phyloP scores from a whole-genome alignment of 2,113 vertebrate species.

The Engystomops pustulosus region DNA sequence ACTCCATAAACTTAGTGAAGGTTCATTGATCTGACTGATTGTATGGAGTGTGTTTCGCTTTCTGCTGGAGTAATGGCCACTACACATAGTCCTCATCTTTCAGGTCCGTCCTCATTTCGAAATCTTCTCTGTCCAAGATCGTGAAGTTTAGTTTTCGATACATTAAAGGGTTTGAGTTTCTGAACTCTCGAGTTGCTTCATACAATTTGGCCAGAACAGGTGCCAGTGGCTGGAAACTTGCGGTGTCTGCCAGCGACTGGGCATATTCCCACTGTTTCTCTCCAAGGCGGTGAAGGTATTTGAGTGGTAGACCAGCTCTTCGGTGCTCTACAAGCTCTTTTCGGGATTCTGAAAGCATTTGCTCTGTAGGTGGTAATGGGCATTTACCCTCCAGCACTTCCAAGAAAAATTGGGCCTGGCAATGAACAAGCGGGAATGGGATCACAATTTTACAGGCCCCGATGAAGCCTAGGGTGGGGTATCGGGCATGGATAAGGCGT shows the following conservation, averaged over 20 bases:
- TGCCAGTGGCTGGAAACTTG: constrained; percentile 65
- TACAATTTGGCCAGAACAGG: constrained; percentile 66
- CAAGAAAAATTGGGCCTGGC: constrained; percentile 74
- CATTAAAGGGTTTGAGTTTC: constrained; percentile 61
- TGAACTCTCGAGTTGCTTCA: constrained; percentile 63
- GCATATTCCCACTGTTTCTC: constrained; percentile 70
- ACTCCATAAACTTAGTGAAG: background rate
- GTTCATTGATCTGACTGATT: background rate
- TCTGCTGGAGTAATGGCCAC: background rate
- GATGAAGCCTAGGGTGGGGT: constrained; percentile 77
- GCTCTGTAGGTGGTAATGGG: constrained; percentile 62
- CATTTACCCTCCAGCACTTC: constrained; percentile 68
- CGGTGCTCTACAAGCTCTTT: constrained; percentile 59
- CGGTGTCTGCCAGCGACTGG: constrained; percentile 65
- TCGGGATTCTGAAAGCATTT: constrained; percentile 68
- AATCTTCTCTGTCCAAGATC: constrained; percentile 64
- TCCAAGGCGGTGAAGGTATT: constrained; percentile 68
- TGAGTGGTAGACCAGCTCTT: constrained; percentile 60
- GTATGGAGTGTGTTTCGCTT: background rate
- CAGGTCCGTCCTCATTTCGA: constrained; percentile 41
- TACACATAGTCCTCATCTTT: background rate
- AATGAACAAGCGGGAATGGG: constrained; percentile 80
- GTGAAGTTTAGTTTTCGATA: constrained; percentile 66
- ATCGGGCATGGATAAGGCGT: constrained; percentile 72
- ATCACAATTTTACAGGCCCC: constrained; percentile 76